Base-by-base conservation (phyloP, 2,888 invertebrate species). In the Dolichopus griseipennis region DNA sequence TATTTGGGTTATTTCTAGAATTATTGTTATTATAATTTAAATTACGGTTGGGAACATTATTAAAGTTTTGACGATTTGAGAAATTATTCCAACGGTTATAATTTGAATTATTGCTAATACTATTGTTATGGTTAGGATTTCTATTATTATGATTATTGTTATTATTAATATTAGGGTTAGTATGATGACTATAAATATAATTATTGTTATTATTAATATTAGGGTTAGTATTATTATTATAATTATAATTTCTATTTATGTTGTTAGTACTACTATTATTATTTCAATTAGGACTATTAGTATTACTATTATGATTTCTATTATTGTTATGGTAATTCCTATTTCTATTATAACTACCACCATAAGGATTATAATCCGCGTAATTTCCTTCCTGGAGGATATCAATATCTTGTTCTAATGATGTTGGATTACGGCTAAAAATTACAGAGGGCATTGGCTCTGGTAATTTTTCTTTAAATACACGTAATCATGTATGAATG, bases 311-410 rank as follows among this genome's bases (percentile, higher is more conserved):
- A 52, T 15, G 15, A 52, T n/a, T 52, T n/a, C 18, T 52, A 52
- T n/a, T n/a, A n/a, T n/a, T 52, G n/a, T 6, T 3, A 52, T n/a
- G 9, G 52, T 52, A 12, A 52, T n/a, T 52, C 6, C 52, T 52
- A 52, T 52, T n/a, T 52, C n/a, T 52, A 52, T 18, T n/a, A 21
- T 12, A 6, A 6, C 18, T 52, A 18, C 6, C 6, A 37, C 64
- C 64, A 10, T 18, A 33, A n/a, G 65, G 67, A 12, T 65, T 68
- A 27, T 65, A 67, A 9, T 67, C 65, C 41, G 65, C 67, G 37
- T 67, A 67, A 21, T 67, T 67, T 1, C 67, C 61, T 37, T 67
- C 65, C 9, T 20, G 3, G 7, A 67, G 37, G 21, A 67, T 65
- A 22, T 67, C 65, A 1, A 21, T 21, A 15, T 6, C n/a, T n/a